These are phyloP conservation scores for Glaucopsyche alexis DNA, from an alignment of 2,888 invertebrate genomes.

Conservation along the genomic window DNA sequence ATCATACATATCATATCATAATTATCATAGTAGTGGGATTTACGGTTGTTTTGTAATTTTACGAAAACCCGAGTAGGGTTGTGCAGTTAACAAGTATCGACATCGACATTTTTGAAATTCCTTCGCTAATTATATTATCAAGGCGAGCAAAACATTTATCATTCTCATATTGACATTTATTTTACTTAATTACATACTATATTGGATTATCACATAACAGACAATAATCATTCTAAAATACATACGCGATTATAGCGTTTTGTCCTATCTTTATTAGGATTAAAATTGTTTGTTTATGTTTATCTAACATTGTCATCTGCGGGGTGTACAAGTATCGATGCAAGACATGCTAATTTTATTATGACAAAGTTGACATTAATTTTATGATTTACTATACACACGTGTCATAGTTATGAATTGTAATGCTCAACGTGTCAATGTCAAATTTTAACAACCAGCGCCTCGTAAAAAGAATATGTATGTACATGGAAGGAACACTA, in stretches of 20 bases:
- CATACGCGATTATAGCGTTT: background rate
- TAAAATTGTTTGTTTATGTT: background rate
- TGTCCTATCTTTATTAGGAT: too few relatives aligned
- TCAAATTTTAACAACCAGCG: background rate
- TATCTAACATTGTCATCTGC: background rate
- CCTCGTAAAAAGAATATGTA: too few relatives aligned
- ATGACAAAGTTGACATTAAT: slow-evolving; percentile 26
- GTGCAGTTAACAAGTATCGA: background rate
- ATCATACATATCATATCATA: too few relatives aligned
- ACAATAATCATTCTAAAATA: background rate
- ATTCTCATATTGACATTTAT: slow-evolving; percentile 14
- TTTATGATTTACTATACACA: slow-evolving; percentile 15
- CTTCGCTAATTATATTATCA: slow-evolving; percentile 22
- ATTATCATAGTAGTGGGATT: too few relatives aligned
- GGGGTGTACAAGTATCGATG: background rate
- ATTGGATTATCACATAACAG: background rate
- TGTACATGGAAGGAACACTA: too few relatives aligned
- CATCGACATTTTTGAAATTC: background rate
- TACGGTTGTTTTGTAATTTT: too few relatives aligned
- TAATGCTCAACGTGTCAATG: background rate
- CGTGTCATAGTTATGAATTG: slow-evolving; percentile 10
- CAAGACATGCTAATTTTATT: slow-evolving; percentile 20
- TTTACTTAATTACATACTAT: slow-evolving; percentile 13
- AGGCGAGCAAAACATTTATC: slow-evolving; percentile 23
- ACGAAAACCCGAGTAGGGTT: background rate